These are phyloP conservation scores for Macaca fascicularis DNA, from an alignment of 2,113 vertebrate genomes.

Conservation along the genomic window T2T-MFA8v1.1 NC_088395.1:110234001-110234500, in stretches of 20 bases:
- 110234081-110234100: background rate
- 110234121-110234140: background rate
- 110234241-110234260: background rate
- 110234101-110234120: background rate
- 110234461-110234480: background rate
- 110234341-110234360: background rate
- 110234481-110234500: constrained; percentile 9
- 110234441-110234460: constrained; percentile 27
- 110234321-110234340: background rate
- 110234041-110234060: background rate
- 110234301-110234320: constrained; percentile 35
- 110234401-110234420: background rate
- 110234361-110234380: background rate
- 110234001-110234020: background rate
- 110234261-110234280: background rate
- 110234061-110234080: background rate
- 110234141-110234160: background rate
- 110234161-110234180: background rate
- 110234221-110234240: background rate
- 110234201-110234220: background rate
- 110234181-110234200: background rate
- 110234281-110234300: background rate
- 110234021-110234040: constrained; percentile 21
- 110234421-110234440: background rate
- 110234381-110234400: background rate